Percentiles rank a stretch among this genome's conserved stretches.
These are phyloP conservation scores for Crotalus adamanteus DNA, from an alignment of 2,797 vertebrate genomes.

Conservation along the genomic window DNA sequence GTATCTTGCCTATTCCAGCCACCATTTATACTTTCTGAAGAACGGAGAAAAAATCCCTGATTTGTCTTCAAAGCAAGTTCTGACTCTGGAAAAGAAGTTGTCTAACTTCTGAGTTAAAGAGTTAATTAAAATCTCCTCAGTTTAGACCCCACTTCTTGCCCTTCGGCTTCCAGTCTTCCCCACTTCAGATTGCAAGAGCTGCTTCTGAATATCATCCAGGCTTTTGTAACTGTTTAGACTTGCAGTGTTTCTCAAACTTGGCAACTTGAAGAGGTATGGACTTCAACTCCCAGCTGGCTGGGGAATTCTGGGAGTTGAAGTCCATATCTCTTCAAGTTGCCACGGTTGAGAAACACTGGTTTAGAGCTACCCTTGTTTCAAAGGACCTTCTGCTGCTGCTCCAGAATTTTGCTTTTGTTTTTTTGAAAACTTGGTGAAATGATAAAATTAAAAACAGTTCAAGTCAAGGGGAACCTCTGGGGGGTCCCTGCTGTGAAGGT, in stretches of 20 bases:
- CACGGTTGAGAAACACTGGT: no score
- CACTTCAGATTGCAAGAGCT: background rate
- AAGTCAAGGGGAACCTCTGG: background rate
- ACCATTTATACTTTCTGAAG: background rate
- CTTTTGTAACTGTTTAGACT: background rate
- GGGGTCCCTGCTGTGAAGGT: rapidly evolving
- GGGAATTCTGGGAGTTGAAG: no score
- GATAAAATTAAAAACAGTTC: background rate
- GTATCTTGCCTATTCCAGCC: background rate
- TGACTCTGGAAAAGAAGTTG: background rate
- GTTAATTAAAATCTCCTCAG: background rate
- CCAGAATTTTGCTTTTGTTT: background rate
- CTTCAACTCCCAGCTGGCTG: no score
- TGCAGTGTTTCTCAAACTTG: no score
- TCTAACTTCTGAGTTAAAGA: background rate
- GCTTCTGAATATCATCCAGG: background rate
- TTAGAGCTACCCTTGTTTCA: background rate
- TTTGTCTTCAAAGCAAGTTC: background rate
- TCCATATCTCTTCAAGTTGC: no score
- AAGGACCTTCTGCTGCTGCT: background rate
- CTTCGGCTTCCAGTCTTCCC: background rate
- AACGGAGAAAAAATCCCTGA: background rate
- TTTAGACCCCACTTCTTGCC: background rate
- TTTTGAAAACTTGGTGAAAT: background rate
- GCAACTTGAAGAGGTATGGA: no score